A percentile compares a stretch with the other conserved stretches of the same genome.
phyloP scores from a whole-genome alignment of 2,888 invertebrate genomes.

The Tipula lateralis region DNA sequence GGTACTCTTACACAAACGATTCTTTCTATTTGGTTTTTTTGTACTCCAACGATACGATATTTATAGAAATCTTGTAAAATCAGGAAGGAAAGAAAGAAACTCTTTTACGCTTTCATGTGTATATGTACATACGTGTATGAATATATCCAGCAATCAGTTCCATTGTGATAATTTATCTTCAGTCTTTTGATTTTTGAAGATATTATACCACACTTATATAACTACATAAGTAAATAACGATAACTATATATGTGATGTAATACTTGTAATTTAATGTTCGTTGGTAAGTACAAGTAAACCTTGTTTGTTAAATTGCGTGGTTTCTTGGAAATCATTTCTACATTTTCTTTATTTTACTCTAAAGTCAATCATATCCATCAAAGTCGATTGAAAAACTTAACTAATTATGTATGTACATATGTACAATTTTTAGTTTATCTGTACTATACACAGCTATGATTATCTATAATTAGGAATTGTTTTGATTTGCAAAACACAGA shows the following conservation, averaged over 20 bases:
- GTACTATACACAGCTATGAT: background rate
- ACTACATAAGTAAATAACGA: background rate
- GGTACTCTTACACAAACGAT: background rate
- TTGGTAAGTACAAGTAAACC: background rate
- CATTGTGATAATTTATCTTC: background rate
- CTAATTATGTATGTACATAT: background rate
- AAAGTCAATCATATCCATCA: conserved; percentile 11
- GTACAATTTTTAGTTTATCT: background rate
- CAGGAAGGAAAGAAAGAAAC: background rate
- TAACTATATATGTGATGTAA: background rate
- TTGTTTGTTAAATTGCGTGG: background rate
- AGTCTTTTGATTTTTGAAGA: background rate
- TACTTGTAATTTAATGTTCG: background rate
- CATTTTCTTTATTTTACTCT: background rate
- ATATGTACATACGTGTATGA: background rate
- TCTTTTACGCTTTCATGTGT: background rate
- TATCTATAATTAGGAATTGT: conserved; percentile 11
- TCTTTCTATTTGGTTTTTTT: background rate
- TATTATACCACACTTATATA: background rate
- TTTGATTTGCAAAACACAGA: background rate
- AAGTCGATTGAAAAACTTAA: background rate
- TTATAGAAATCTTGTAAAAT: conserved; percentile 24
- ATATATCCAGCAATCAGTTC: background rate
- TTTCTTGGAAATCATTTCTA: background rate
- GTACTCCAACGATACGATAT: background rate